phyloP scores from a whole-genome alignment of 2,113 vertebrate genomes.

The Bufo bufo region DNA sequence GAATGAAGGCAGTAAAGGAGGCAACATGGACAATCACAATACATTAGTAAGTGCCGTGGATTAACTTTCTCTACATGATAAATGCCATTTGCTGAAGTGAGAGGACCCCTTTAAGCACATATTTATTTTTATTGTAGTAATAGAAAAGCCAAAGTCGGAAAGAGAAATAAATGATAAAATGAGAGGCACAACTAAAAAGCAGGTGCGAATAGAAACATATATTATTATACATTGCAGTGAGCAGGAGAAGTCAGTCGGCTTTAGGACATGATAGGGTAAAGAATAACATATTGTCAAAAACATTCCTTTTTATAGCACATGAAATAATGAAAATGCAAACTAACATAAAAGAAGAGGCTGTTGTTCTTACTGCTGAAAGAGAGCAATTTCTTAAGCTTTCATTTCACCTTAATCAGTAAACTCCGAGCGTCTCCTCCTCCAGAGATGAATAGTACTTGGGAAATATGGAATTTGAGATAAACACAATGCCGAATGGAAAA shows the following conservation, averaged over 20 bases:
- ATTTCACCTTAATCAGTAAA: constrained; percentile 47
- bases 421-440: neutral
- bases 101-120: no score
- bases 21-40: no score
- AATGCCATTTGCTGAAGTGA: no score
- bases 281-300: constrained; percentile 19
- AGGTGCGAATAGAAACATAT: neutral
- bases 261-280: neutral
- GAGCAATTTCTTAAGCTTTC: constrained; percentile 36
- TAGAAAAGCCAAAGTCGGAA: neutral
- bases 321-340: neutral
- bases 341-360: constrained; percentile 1
- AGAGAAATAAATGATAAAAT: neutral
- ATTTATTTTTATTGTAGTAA: neutral
- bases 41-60: no score
- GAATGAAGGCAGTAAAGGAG: no score
- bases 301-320: neutral
- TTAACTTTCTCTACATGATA: no score
- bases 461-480: constrained; percentile 22
- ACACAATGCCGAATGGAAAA: neutral
- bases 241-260: neutral
- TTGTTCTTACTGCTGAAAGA: neutral
- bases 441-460: neutral
- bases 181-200: neutral
- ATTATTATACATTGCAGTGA: neutral